A percentile compares a stretch with the other conserved stretches of the same genome.
Evolutionary conservation across 2,113 vertebrate genomes (phyloP).

Genomic region (Coryphaenoides rupestris): DNA sequence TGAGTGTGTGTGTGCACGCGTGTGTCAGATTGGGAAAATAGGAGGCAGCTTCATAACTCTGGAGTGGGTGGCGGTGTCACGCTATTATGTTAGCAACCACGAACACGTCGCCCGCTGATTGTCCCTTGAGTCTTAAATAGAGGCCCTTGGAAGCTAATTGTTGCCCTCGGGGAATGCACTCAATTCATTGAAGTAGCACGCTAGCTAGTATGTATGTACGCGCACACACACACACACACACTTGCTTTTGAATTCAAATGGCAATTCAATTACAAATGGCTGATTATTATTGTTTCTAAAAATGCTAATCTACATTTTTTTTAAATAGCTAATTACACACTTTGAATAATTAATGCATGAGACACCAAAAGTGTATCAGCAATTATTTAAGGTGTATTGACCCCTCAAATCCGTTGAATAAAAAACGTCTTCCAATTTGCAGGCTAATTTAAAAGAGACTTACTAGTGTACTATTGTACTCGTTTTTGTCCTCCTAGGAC

Average conservation of each 20-base stretch:
- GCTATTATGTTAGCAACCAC: slow-evolving; percentile 57
- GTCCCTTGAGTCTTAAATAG: slow-evolving; percentile 45
- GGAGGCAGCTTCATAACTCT: slow-evolving; percentile 52
- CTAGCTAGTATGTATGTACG: too few relatives aligned
- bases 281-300: slow-evolving; percentile 4
- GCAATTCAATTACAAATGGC: slow-evolving; percentile 38
- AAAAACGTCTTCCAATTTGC: slow-evolving; percentile 38
- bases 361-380: background rate
- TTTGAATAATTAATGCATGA: background rate
- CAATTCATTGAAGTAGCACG: slow-evolving; percentile 13
- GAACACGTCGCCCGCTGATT: slow-evolving; percentile 60
- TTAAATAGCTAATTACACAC: background rate
- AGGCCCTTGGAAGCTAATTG: slow-evolving; percentile 58
- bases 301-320: background rate
- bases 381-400: slow-evolving; percentile 11
- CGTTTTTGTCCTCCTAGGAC: too few relatives aligned
- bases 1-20: background rate
- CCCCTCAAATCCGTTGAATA: slow-evolving; percentile 23
- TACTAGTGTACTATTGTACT: too few relatives aligned
- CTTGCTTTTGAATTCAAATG: slow-evolving; percentile 33
- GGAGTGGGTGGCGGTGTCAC: slow-evolving; percentile 49
- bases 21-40: slow-evolving; percentile 13
- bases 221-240: background rate
- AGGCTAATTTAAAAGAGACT: slow-evolving; percentile 18
- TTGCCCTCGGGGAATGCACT: slow-evolving; percentile 50